Evolutionary conservation across 2,113 vertebrate species (phyloP).

Genomic region (Cacatua alba): DNA sequence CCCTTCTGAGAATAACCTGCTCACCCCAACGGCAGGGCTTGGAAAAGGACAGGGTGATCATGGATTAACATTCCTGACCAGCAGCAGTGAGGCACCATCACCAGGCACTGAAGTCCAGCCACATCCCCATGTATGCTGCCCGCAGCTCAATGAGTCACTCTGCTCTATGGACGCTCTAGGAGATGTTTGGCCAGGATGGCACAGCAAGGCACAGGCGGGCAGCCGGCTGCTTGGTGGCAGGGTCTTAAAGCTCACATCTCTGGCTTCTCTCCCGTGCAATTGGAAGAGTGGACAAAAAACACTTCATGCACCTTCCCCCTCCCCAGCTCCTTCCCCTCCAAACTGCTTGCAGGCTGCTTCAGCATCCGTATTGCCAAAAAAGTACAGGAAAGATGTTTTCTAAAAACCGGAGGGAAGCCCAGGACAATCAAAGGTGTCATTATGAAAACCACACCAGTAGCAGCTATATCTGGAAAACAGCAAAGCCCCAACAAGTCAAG

Average conservation of each 20-base stretch:
- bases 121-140: background rate
- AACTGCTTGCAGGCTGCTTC: background rate
- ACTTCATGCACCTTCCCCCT: background rate
- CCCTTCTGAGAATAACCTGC: background rate
- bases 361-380: fast-evolving
- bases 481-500: background rate
- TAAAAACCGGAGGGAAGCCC: background rate
- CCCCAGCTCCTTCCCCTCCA: background rate
- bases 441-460: background rate
- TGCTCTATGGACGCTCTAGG: background rate
- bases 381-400: background rate
- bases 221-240: background rate
- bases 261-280: background rate
- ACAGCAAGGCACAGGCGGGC: background rate
- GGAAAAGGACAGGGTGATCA: background rate
- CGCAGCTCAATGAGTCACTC: background rate
- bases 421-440: background rate
- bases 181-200: background rate
- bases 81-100: background rate
- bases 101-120: background rate
- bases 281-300: background rate
- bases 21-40: background rate
- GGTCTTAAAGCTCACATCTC: background rate
- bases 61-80: background rate
- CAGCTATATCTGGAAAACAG: background rate